Evolutionary conservation across 2,888 invertebrate species (phyloP).

Genomic region (Ennomos quercinarius): DNA sequence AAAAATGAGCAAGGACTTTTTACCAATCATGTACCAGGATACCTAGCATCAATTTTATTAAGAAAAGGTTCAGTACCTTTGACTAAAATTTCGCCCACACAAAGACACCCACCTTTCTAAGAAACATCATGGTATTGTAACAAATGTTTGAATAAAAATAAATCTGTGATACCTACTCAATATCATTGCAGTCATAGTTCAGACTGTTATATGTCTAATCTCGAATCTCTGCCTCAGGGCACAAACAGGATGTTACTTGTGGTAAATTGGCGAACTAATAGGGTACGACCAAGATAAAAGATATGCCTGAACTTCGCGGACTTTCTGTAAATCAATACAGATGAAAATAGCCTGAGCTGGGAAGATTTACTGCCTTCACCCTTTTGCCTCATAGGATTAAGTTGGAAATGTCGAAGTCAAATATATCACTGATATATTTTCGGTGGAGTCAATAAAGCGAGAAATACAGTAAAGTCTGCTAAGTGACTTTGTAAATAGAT

Average conservation of each 20-base stretch:
- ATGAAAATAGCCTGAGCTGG: constrained; percentile 27
- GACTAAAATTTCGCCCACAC: no score
- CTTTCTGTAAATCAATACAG: constrained; percentile 32
- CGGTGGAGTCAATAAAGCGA: constrained; percentile 11
- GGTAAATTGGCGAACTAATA: constrained; percentile 31
- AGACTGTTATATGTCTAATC: constrained; percentile 8
- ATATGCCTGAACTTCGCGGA: constrained; percentile 32
- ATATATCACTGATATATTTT: constrained; percentile 20
- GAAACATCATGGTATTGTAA: no score
- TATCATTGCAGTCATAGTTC: no score
- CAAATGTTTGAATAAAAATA: no score
- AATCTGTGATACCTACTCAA: no score
- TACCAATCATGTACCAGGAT: no score
- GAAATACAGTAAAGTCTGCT: no score
- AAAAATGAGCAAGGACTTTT: no score
- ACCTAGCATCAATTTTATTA: no score
- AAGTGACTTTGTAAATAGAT: no score
- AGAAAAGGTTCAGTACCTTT: no score
- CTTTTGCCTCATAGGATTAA: constrained; percentile 26
- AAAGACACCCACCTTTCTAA: no score
- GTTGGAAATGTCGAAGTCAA: constrained; percentile 21
- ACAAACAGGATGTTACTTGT: constrained; percentile 28
- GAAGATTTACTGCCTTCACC: constrained; percentile 24
- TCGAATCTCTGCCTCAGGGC: constrained; percentile 16
- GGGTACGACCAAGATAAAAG: constrained; percentile 34